A percentile compares a stretch with the other conserved stretches of the same genome.
These are phyloP conservation scores for Nanger granti DNA, from an alignment of 2,113 vertebrate genomes.

Conservation along the genomic window DNA sequence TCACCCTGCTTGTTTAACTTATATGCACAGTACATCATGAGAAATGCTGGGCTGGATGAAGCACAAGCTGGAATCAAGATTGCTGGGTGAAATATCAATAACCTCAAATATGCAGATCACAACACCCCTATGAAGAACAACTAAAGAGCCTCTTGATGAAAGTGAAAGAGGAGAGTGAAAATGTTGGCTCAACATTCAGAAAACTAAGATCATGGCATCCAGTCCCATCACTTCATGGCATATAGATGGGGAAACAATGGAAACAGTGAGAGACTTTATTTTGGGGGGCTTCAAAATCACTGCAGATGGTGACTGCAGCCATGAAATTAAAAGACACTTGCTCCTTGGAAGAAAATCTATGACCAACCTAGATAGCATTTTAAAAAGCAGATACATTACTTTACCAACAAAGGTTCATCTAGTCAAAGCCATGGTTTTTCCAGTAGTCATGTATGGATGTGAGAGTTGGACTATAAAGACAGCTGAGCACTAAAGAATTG, in stretches of 20 bases:
- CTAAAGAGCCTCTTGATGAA: not conserved
- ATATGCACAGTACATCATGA: not conserved
- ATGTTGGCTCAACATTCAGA: not conserved
- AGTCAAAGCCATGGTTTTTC: not conserved
- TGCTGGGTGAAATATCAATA: not conserved
- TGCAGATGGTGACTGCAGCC: not conserved
- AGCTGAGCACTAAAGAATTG: accelerated
- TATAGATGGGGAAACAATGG: not conserved
- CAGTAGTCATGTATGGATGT: not conserved
- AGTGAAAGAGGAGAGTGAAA: not conserved
- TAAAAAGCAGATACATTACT: not conserved
- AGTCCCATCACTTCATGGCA: not conserved
- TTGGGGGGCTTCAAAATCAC: accelerated
- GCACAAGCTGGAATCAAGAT: not conserved
- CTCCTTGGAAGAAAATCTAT: not conserved
- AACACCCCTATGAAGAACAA: not conserved
- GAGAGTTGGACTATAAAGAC: not conserved
- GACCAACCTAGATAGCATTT: not conserved
- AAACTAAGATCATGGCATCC: not conserved
- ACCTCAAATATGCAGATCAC: not conserved
- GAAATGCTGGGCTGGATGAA: not conserved
- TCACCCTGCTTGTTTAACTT: not conserved
- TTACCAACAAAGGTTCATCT: not conserved
- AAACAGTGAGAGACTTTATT: not conserved
- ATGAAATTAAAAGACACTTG: not conserved